These are phyloP conservation scores for Lamproptera curius DNA, from an alignment of 2,888 invertebrate genomes.

Conservation along the genomic window DNA sequence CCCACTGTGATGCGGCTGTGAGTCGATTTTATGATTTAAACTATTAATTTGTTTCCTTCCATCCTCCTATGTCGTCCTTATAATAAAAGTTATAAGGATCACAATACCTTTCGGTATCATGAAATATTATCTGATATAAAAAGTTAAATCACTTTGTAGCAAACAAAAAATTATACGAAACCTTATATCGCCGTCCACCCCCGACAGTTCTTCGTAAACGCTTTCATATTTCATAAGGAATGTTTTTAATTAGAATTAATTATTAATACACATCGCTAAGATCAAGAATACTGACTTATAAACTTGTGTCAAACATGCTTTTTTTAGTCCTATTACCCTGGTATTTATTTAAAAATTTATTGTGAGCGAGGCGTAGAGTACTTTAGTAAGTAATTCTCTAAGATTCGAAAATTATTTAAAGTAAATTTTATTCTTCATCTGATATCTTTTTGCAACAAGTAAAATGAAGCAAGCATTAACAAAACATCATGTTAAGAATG, in stretches of 20 bases:
- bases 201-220: conserved; percentile 48
- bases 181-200: conserved; percentile 53
- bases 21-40: conserved; percentile 31
- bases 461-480: conserved; percentile 23
- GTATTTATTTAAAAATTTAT: too few relatives aligned
- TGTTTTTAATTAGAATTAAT: too few relatives aligned
- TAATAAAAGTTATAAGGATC: conserved; percentile 20
- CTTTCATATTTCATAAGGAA: too few relatives aligned
- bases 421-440: too few relatives aligned
- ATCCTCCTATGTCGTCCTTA: conserved; percentile 12
- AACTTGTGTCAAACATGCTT: too few relatives aligned
- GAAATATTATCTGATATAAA: not conserved
- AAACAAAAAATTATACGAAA: conserved; percentile 19
- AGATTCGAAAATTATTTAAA: too few relatives aligned
- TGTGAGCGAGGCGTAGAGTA: too few relatives aligned
- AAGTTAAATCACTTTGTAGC: conserved; percentile 18
- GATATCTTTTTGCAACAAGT: too few relatives aligned
- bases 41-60: not conserved
- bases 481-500: conserved; percentile 31
- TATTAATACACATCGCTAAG: conserved; percentile 53
- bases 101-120: conserved; percentile 11
- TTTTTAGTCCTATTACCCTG: too few relatives aligned
- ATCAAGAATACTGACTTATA: too few relatives aligned
- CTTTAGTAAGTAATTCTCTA: too few relatives aligned
- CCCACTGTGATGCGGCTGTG: conserved; percentile 61